Percentiles rank a stretch among this genome's conserved stretches.
These are phyloP conservation scores for Eonycteris spelaea DNA, from an alignment of 2,113 vertebrate species.

Conservation along the genomic window DNA sequence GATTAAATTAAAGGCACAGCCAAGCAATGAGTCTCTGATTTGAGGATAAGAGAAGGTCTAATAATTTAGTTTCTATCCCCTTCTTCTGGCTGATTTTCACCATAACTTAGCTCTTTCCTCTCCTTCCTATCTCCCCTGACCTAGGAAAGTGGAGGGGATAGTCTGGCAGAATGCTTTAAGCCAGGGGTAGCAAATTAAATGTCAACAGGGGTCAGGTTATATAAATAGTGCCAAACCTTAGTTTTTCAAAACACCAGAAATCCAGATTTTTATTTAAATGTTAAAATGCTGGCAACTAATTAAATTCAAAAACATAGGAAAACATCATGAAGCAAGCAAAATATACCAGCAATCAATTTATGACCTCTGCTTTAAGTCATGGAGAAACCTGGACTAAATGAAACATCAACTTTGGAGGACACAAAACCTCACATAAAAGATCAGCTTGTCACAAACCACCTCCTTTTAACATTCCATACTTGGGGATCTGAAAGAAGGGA, in stretches of 20 bases:
- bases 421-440: background rate
- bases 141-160: background rate
- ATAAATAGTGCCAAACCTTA: background rate
- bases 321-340: background rate
- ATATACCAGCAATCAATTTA: background rate
- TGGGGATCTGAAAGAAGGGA: background rate
- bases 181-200: background rate
- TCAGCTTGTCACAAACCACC: background rate
- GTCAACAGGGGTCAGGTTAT: background rate
- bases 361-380: background rate
- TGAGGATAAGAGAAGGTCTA: background rate
- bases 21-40: background rate
- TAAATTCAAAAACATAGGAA: background rate
- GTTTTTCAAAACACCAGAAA: conserved; percentile 32
- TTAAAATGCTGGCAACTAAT: background rate
- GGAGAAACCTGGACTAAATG: background rate
- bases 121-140: background rate
- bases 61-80: background rate
- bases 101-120: background rate
- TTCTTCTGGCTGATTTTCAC: background rate
- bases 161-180: background rate
- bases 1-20: background rate
- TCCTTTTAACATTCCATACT: background rate
- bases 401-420: background rate
- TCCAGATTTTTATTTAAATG: background rate